Conservation (phyloP, 2,113 vertebrate genomes). For the Tonatia bakeri region DNA sequence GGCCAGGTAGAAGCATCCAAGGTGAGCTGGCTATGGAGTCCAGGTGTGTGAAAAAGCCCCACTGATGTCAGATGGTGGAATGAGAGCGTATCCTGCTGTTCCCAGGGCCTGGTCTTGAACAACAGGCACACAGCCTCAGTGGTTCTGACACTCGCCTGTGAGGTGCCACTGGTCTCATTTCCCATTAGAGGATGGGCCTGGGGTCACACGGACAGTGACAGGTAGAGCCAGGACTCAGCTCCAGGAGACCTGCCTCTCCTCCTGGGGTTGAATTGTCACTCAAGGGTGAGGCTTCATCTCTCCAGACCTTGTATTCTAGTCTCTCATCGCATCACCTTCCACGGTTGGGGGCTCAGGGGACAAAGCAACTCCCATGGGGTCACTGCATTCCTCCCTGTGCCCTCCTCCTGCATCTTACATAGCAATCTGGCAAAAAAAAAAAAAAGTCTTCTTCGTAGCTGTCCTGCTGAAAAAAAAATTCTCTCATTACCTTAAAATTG, state of each 20-base stretch:
- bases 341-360: accelerated
- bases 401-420: neutral
- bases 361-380: neutral
- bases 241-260: neutral
- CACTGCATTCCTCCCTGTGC: neutral
- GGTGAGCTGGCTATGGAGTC: neutral
- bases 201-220: neutral
- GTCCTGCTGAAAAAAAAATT: neutral
- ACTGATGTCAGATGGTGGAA: neutral
- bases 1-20: neutral
- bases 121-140: neutral
- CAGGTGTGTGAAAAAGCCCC: neutral
- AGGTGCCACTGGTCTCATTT: neutral
- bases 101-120: neutral
- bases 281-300: neutral
- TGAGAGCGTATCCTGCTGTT: neutral
- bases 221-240: neutral
- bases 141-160: neutral
- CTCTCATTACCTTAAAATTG: neutral
- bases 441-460: neutral
- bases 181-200: neutral
- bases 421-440: neutral
- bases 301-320: neutral
- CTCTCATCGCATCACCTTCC: neutral
- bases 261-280: neutral